Base-by-base conservation (phyloP, 2,113 vertebrate species). In the Danionella cerebrum region DNA sequence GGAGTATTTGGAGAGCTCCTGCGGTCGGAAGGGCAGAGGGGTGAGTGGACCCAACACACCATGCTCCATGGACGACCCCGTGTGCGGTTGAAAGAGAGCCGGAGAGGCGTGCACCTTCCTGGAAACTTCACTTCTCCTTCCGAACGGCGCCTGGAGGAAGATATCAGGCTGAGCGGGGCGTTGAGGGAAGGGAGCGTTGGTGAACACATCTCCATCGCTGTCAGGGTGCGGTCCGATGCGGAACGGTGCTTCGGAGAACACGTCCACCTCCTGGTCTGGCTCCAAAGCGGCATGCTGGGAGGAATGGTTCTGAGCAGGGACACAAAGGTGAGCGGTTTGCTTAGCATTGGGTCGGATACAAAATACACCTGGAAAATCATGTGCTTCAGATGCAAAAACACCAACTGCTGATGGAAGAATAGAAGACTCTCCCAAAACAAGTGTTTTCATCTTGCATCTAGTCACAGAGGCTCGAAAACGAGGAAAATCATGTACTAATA, bases 81-180 rank as follows among this genome's bases (percentile, higher is more conserved):
- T 33, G 67, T 65, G 12, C 64, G 36, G 16, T 77, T 76, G 0
- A 54, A n/a, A n/a, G n/a, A n/a, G 0, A 39, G 16, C 48, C 29
- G 63, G 1, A 4, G 57, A 9, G 35, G 9, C 38, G 82, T 2
- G 39, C 9, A 58, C 41, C 7, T 14, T 75, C 84, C 87, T 58
- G 78, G 82, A 16, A 27, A 0, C 38, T 79, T 94, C 55, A 58
- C 85, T 96, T 81, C 85, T 93, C 78, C 91, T 96, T 1, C 91
- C 91, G 33, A 98, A 98, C 0, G 96, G 96, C 21, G 96, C 94
- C 83, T 91, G 89, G 27, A 93, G 89, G 71, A 98, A 98, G 0
- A 98, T 91, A 0, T 98, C 95, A 0, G 87, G 63, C 0, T 76
- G 52, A 12, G 81, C 65, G 0, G 18, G 0, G 0, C 81, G 78